A percentile compares a stretch with the other conserved stretches of the same genome.
Evolutionary conservation across 2,888 invertebrate genomes (phyloP).

Genomic region (Megalurothrips usitatus): DNA sequence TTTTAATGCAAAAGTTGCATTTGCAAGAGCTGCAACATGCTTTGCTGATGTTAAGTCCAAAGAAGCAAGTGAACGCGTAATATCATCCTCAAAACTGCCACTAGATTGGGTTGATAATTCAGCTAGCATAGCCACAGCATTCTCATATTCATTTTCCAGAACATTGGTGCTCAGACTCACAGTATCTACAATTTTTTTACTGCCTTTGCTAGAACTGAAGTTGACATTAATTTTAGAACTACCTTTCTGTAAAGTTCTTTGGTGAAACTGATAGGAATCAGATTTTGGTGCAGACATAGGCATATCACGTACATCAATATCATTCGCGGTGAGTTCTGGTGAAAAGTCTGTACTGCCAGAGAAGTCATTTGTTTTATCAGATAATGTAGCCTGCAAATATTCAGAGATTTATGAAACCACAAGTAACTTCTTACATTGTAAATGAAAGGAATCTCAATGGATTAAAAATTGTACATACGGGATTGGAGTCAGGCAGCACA

Average conservation of each 20-base stretch:
- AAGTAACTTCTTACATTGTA: neutral
- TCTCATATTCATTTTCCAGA: neutral
- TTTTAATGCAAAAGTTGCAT: slow-evolving; percentile 1
- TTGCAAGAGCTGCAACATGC: neutral
- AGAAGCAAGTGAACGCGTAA: neutral
- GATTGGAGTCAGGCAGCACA: neutral
- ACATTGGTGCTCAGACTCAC: no score
- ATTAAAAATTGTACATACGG: neutral
- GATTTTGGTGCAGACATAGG: neutral
- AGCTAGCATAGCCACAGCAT: slow-evolving; percentile 10
- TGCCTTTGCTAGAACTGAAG: neutral
- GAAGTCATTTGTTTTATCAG: neutral
- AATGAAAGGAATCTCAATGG: neutral
- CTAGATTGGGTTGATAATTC: neutral
- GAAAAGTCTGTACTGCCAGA: neutral
- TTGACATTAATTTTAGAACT: neutral
- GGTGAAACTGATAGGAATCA: neutral
- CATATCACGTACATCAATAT: neutral
- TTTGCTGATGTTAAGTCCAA: neutral
- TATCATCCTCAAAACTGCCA: neutral
- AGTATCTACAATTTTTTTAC: neutral
- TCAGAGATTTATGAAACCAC: neutral
- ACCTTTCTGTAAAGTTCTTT: neutral
- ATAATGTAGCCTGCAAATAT: neutral
- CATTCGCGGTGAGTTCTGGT: neutral